These are phyloP conservation scores for Gila orcuttii DNA, from an alignment of 2,113 vertebrate genomes.

Conservation along the genomic window DNA sequence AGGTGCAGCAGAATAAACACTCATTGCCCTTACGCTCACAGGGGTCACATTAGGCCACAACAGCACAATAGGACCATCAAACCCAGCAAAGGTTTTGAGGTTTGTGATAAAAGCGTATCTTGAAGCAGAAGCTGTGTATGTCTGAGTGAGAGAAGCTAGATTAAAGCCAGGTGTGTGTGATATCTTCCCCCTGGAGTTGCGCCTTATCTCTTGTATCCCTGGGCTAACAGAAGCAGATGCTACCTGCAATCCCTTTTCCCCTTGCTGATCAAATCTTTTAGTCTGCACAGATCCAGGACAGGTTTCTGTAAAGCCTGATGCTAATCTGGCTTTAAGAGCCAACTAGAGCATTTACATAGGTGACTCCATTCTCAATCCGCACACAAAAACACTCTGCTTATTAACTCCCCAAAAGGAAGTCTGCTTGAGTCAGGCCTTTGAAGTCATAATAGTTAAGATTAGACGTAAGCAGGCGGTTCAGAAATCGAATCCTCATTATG, in stretches of 20 bases:
- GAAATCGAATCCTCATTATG: slow-evolving; percentile 36
- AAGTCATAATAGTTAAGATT: slow-evolving; percentile 47
- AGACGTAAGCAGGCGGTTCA: background rate
- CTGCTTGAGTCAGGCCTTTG: slow-evolving; percentile 36
- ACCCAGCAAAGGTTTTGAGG: slow-evolving; percentile 39
- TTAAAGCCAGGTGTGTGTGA: slow-evolving; percentile 44
- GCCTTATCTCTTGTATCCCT: slow-evolving; percentile 43
- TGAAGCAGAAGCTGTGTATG: slow-evolving; percentile 17
- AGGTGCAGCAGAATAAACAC: slow-evolving; percentile 39
- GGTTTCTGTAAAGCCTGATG: slow-evolving; percentile 10
- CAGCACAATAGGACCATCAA: slow-evolving; percentile 45
- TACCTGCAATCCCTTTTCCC: slow-evolving; percentile 15
- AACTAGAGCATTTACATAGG: slow-evolving; percentile 23
- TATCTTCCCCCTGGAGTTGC: slow-evolving; percentile 16
- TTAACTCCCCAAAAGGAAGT: slow-evolving; percentile 38
- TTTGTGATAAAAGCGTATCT: slow-evolving; percentile 53
- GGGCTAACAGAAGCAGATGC: slow-evolving; percentile 47
- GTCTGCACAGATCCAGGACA: background rate
- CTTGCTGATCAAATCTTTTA: slow-evolving; percentile 35
- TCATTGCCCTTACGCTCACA: slow-evolving; percentile 35
- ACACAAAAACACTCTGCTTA: background rate
- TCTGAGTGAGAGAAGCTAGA: slow-evolving; percentile 13
- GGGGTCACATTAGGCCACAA: slow-evolving; percentile 48
- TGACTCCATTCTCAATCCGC: slow-evolving; percentile 3
- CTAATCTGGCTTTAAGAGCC: slow-evolving; percentile 2